Evolutionary conservation across 2,797 vertebrate species (phyloP).

Genomic region (Gila robusta): DNA sequence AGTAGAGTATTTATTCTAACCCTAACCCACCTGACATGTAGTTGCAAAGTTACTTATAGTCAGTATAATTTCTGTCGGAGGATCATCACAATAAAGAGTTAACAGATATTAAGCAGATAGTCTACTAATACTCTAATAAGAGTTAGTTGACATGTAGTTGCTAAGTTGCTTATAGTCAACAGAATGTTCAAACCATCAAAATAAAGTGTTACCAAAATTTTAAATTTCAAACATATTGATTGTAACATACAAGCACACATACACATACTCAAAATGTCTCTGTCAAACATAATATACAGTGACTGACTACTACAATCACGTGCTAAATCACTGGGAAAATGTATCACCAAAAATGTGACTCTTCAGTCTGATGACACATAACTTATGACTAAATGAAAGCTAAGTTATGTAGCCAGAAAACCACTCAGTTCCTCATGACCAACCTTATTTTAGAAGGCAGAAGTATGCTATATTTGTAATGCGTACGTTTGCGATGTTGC

Average conservation of each 20-base stretch:
- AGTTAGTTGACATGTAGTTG: too few relatives aligned
- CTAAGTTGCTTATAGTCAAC: too few relatives aligned
- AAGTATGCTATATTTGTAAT: constrained; percentile 1
- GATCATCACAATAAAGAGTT: too few relatives aligned
- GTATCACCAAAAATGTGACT: constrained; percentile 52
- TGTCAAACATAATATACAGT: not conserved
- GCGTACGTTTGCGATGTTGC: not conserved
- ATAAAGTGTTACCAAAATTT: too few relatives aligned
- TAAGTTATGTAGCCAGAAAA: constrained; percentile 43
- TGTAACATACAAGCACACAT: constrained; percentile 1
- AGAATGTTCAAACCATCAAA: too few relatives aligned
- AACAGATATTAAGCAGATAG: too few relatives aligned
- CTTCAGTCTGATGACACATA: constrained; percentile 56
- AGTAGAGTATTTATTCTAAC: too few relatives aligned
- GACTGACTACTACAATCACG: constrained; percentile 45
- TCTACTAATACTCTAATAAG: too few relatives aligned
- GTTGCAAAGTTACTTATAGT: too few relatives aligned
- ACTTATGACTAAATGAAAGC: constrained; percentile 61
- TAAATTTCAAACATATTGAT: not conserved
- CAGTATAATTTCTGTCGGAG: too few relatives aligned
- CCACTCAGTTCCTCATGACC: constrained; percentile 28
- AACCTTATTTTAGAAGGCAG: constrained; percentile 29
- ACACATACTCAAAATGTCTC: not conserved
- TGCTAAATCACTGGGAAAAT: constrained; percentile 53
- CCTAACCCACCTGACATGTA: too few relatives aligned